Conservation (phyloP, 2,797 vertebrate genomes). For the Anabacerthia variegaticeps region DNA sequence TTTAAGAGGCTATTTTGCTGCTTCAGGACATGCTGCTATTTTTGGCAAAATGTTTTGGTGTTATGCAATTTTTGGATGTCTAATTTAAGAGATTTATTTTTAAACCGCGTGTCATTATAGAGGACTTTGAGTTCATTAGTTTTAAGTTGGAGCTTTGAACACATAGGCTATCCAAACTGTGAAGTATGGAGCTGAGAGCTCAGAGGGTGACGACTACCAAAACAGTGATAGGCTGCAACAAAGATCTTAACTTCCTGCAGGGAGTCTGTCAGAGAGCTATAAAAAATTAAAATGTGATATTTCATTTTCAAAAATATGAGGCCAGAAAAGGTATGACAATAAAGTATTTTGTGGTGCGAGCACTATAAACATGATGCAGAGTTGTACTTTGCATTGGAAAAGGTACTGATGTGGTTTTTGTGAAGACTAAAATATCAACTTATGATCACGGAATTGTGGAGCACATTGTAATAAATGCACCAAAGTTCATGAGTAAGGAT, state of each 20-base stretch:
- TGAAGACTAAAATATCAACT: background rate
- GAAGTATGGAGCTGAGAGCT: background rate
- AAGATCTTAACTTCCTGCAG: background rate
- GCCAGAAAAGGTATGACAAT: background rate
- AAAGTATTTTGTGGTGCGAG: background rate
- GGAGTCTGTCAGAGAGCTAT: background rate
- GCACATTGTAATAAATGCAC: rapidly evolving
- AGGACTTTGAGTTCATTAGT: background rate
- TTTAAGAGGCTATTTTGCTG: background rate
- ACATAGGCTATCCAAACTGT: background rate
- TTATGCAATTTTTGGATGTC: background rate
- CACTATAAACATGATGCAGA: background rate
- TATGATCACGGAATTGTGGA: background rate
- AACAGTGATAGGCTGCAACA: background rate
- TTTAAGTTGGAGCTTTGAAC: background rate
- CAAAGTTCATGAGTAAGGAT: background rate
- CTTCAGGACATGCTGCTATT: background rate
- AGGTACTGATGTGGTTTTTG: background rate
- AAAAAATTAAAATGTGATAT: background rate
- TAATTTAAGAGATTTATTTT: background rate
- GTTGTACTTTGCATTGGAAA: background rate
- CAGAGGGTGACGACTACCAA: background rate
- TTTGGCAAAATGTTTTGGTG: background rate
- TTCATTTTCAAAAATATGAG: background rate
- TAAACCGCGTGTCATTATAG: rapidly evolving